Conservation (phyloP, 2,888 invertebrate genomes). For the Elmis aenea region DNA sequence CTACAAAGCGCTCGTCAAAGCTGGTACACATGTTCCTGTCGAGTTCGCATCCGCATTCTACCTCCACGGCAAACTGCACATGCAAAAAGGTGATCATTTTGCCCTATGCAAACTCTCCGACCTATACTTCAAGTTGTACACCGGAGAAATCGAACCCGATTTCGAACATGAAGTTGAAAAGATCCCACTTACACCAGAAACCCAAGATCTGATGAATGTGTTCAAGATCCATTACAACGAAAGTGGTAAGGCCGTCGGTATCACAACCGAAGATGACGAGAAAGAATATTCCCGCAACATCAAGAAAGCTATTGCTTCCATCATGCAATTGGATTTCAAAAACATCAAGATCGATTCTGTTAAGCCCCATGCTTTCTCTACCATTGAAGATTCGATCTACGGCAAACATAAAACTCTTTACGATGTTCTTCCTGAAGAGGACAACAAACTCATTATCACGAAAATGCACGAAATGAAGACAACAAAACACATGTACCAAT, state of each 20-base stretch:
- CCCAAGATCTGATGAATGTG: conserved; percentile 17
- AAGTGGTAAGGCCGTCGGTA: conserved; percentile 30
- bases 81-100: conserved; percentile 32
- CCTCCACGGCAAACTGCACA: conserved; percentile 37
- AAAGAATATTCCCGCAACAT: conserved; percentile 40
- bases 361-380: conserved; percentile 28
- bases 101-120: conserved; percentile 32
- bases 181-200: conserved; percentile 18
- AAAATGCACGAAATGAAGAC: conserved; percentile 37
- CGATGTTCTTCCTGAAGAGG: conserved; percentile 28
- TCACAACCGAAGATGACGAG: conserved; percentile 32
- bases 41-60: conserved; percentile 35
- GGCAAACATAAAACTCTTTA: conserved; percentile 37
- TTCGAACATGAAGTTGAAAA: conserved; percentile 7
- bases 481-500: conserved; percentile 38
- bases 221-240: conserved; percentile 23
- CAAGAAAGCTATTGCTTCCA: conserved; percentile 40
- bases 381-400: conserved; percentile 39
- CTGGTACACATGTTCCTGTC: conserved; percentile 34
- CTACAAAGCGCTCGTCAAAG: conserved; percentile 36
- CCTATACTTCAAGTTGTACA: conserved; percentile 34
- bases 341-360: conserved; percentile 30
- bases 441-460: conserved; percentile 29
- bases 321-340: conserved; percentile 37
- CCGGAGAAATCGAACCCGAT: conserved; percentile 29